Base-by-base conservation (phyloP, 2,888 invertebrate genomes). In the Ennomos fuscantarius region DNA sequence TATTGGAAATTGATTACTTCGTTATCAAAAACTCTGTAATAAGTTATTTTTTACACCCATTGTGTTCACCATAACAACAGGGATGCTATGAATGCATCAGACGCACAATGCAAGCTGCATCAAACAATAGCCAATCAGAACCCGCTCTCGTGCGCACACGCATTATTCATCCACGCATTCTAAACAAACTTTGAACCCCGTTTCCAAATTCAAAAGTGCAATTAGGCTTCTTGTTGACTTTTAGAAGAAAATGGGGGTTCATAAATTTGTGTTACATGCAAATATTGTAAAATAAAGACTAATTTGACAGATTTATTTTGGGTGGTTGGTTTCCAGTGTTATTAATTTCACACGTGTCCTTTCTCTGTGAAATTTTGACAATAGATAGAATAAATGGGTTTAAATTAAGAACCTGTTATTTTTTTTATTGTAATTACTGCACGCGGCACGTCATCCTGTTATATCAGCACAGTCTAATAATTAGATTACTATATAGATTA, bases 51-150 rank as follows among this genome's bases (percentile, higher is more conserved):
- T 44, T 43, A 10, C 11, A 15, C 32, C 50, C 52, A 47, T 42
- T 42, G 12, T 13, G 40, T 40, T 15, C 10, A 15, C 9, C n/a
- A 3, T 10, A 5, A n/a, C 15, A 40, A 15, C 9, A 2, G n/a
- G 1, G 8, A 15, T 6, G 37, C 32, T 51, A 10, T 45, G 36
- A 46, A 51, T 36, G 13, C 46, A 43, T 50, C 78, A 79, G 78
- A 82, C 83, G 84, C 74, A 69, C 50, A 64, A 55, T 39, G 67
- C 81, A 84, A 85, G 87, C 82, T 87, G 86, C 78, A 68, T 43
- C 71, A 66, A 60, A 89, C 89, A 89, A 89, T 89, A 69, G 76
- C 81, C 84, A 89, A 89, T 89, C 89, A 88, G 70, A 73, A 69
- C 70, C 62, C 69, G 69, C 70, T 68, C 73, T 55, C 53, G 60